A percentile compares a stretch with the other conserved stretches of the same genome.
phyloP scores from a whole-genome alignment of 2,797 vertebrate species.

The Atherinosoma microstoma region DNA sequence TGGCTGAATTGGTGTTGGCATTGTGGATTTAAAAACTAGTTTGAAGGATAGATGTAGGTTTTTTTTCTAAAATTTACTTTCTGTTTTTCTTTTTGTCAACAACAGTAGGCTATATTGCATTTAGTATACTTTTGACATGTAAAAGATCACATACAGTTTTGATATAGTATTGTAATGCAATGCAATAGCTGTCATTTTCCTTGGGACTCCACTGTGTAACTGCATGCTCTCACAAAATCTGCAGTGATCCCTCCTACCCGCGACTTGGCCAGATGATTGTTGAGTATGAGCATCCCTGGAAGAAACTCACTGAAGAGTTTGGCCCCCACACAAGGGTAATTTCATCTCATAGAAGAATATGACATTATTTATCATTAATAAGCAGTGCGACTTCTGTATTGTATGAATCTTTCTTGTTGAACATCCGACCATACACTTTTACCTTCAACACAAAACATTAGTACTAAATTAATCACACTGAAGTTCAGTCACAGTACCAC shows the following conservation, averaged over 20 bases:
- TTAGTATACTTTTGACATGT: conserved; percentile 17
- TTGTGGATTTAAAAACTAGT: not conserved
- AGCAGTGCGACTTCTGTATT: not conserved
- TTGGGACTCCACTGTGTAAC: conserved; percentile 8
- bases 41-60: not conserved
- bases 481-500: not conserved
- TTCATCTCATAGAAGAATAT: not conserved
- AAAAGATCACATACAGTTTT: not conserved
- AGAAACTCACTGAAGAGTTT: conserved; percentile 94
- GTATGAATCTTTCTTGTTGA: not conserved
- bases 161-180: not conserved
- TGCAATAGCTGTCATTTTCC: not conserved
- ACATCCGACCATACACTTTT: not conserved
- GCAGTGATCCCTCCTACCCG: conserved; percentile 90
- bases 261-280: conserved; percentile 93
- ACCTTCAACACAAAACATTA: not conserved
- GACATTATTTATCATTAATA: not conserved
- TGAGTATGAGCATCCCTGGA: conserved; percentile 93
- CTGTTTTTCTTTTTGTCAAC: not conserved
- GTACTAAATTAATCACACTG: not conserved
- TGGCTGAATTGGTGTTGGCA: not conserved
- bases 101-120: not conserved
- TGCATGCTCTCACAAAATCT: conserved; percentile 21
- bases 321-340: conserved; percentile 91
- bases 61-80: not conserved